phyloP scores from a whole-genome alignment of 1,140 invertebrate species.

The Drosophila persimilis region DNA sequence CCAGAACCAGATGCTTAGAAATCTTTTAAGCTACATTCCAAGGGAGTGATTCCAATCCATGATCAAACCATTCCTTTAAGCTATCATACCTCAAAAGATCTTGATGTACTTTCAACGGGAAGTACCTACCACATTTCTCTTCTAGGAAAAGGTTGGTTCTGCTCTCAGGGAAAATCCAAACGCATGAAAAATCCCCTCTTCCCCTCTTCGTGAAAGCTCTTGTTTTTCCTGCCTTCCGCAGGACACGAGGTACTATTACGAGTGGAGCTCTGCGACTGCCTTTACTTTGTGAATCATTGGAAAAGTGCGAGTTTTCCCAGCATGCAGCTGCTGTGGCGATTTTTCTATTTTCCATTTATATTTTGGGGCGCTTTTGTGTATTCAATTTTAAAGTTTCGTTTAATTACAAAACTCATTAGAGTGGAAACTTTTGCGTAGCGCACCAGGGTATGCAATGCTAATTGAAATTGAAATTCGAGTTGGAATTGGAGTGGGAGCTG shows the following conservation, averaged over 20 bases:
- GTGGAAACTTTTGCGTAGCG: slow-evolving; percentile 25
- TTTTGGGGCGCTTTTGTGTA: slow-evolving; percentile 28
- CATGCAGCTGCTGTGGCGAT: slow-evolving; percentile 3
- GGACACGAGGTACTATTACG: not conserved
- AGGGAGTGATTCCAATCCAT: no score
- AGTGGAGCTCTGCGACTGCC: slow-evolving; percentile 14
- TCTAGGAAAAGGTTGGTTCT: no score
- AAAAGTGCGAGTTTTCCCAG: not conserved
- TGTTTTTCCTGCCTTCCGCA: no score
- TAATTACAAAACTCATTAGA: slow-evolving; percentile 74
- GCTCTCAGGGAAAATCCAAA: no score
- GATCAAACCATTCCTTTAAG: no score
- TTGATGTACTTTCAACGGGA: not conserved
- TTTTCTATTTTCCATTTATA: slow-evolving; percentile 3
- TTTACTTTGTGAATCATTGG: slow-evolving; percentile 26
- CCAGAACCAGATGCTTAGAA: no score
- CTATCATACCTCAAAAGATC: no score
- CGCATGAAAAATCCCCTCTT: no score
- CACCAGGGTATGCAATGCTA: slow-evolving; percentile 56
- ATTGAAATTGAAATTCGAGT: slow-evolving; percentile 70
- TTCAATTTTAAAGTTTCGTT: slow-evolving; percentile 58
- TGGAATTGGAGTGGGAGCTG: not conserved
- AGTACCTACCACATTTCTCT: no score
- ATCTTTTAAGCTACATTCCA: no score
- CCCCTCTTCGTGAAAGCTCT: no score